phyloP scores from a whole-genome alignment of 1,140 invertebrate genomes.

The Drosophila lini region DNA sequence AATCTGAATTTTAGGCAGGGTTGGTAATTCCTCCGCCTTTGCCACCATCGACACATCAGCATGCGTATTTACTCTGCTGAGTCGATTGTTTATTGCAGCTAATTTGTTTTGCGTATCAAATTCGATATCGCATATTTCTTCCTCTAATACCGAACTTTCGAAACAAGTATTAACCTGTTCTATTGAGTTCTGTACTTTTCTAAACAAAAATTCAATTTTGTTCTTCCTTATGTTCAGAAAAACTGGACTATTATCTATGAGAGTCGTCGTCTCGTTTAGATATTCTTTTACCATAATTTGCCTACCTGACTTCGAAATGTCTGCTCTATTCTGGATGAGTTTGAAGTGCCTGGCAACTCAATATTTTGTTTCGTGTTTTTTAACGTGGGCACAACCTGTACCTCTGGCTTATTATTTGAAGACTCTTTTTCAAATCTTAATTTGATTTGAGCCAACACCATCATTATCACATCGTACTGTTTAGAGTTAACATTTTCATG shows the following conservation, averaged over 20 bases:
- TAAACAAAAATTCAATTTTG: background rate
- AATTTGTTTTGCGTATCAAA: background rate
- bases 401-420: too few species aligned
- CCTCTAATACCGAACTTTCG: background rate
- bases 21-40: conserved; percentile 2
- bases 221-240: background rate
- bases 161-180: background rate
- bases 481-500: background rate
- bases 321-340: background rate
- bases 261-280: background rate
- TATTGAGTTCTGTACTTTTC: background rate
- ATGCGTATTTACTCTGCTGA: background rate
- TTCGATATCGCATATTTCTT: background rate
- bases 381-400: background rate
- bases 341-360: background rate
- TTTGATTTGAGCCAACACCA: background rate
- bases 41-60: background rate
- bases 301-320: background rate
- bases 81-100: background rate
- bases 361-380: background rate
- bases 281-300: background rate
- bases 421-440: background rate
- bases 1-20: conserved; percentile 3
- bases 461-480: background rate
- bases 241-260: background rate